Conservation (phyloP, 2,888 invertebrate genomes). For the Urechis unicinctus region DNA sequence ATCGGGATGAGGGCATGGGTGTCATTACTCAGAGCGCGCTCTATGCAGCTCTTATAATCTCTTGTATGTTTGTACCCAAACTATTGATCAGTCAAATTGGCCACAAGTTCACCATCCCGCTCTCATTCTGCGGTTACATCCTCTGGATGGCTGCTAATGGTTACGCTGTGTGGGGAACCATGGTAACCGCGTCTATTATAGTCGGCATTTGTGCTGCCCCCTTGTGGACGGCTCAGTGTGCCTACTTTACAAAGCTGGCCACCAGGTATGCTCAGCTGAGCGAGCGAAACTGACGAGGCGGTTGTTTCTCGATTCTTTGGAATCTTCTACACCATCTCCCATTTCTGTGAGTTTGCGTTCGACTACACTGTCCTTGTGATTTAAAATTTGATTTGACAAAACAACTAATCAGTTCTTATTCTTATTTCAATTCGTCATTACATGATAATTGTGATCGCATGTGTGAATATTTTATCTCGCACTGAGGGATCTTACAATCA, state of each 20-base stretch:
- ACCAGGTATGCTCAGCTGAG: conserved; percentile 77
- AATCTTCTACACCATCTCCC: conserved; percentile 97
- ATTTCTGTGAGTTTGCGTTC: conserved; percentile 69
- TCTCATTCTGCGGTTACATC: conserved; percentile 87
- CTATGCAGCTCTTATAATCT: conserved; percentile 86
- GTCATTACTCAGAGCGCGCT: conserved; percentile 83
- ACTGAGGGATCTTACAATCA: not conserved
- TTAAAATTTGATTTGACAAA: too few relatives aligned
- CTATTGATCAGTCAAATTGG: conserved; percentile 25
- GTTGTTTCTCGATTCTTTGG: conserved; percentile 96
- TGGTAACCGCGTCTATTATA: conserved; percentile 71
- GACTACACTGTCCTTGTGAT: too few relatives aligned
- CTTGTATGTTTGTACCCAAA: conserved; percentile 77
- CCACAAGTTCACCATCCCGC: conserved; percentile 63
- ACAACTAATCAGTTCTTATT: too few relatives aligned
- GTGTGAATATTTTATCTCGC: too few relatives aligned
- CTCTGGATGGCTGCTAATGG: conserved; percentile 93
- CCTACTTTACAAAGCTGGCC: conserved; percentile 69
- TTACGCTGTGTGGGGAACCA: conserved; percentile 63
- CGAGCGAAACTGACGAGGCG: conserved; percentile 74
- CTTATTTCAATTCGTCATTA: too few relatives aligned
- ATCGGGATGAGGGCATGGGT: conserved; percentile 81
- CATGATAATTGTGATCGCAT: too few relatives aligned
- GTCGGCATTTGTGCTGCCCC: conserved; percentile 92
- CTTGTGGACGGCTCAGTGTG: conserved; percentile 98